These are phyloP conservation scores for Epinephelus coioides DNA, from an alignment of 2,797 vertebrate species.

Conservation along the genomic window DNA sequence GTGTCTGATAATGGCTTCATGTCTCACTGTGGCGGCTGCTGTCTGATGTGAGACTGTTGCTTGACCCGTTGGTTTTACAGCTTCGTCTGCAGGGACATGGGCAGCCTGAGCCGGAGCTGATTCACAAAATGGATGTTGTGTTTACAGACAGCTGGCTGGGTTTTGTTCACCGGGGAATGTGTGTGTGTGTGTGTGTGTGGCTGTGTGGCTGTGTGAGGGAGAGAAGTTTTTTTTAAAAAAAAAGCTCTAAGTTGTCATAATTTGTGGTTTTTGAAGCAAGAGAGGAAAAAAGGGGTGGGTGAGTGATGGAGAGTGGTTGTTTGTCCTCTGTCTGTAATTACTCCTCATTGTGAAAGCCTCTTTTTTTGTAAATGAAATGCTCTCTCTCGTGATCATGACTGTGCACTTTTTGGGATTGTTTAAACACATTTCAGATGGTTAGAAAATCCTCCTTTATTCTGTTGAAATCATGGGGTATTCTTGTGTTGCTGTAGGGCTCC, in stretches of 20 bases:
- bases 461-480: conserved; percentile 17
- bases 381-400: conserved; percentile 50
- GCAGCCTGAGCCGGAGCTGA: conserved; percentile 35
- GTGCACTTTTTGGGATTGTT: conserved; percentile 38
- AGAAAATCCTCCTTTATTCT: conserved; percentile 49
- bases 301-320: conserved; percentile 55
- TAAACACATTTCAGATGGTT: conserved; percentile 58
- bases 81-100: conserved; percentile 58
- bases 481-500: conserved; percentile 41
- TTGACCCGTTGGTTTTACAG: conserved; percentile 61
- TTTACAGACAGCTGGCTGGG: conserved; percentile 51
- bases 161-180: conserved; percentile 16
- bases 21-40: conserved; percentile 53
- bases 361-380: conserved; percentile 38
- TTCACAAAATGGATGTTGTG: conserved; percentile 67
- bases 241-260: conserved; percentile 52
- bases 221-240: neutral
- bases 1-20: conserved; percentile 67
- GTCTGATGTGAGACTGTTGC: conserved; percentile 49
- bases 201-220: conserved; percentile 20
- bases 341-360: conserved; percentile 55
- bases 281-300: conserved; percentile 34
- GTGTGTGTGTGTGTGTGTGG: conserved; percentile 1
- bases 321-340: conserved; percentile 66
- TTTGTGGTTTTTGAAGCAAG: conserved; percentile 61